Evolutionary conservation across 2,888 invertebrate genomes (phyloP).

Genomic region (Agrenia bidenticulata): DNA sequence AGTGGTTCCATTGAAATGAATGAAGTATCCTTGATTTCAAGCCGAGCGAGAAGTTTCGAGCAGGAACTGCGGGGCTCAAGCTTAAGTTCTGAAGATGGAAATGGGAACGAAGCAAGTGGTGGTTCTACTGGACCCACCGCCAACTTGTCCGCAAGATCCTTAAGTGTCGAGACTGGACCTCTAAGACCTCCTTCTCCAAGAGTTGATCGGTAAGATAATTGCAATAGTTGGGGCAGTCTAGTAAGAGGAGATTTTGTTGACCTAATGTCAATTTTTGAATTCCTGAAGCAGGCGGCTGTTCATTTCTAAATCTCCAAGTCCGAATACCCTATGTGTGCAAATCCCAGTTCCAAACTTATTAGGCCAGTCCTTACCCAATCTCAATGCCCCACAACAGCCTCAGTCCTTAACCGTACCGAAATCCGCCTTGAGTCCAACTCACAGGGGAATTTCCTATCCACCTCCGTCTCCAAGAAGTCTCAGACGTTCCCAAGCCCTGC

Average conservation of each 20-base stretch:
- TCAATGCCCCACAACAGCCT: conserved; percentile 60
- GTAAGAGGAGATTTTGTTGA: too few relatives aligned
- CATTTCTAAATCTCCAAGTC: conserved; percentile 60
- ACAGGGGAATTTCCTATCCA: conserved; percentile 73
- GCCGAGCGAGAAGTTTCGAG: conserved; percentile 65
- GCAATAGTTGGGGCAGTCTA: neutral
- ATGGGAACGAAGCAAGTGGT: conserved; percentile 57
- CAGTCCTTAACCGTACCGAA: conserved; percentile 59
- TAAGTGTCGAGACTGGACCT: conserved; percentile 45
- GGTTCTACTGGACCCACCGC: conserved; percentile 55
- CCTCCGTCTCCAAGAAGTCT: conserved; percentile 69
- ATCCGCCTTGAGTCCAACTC: conserved; percentile 56
- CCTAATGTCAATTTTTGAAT: neutral
- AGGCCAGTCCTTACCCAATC: conserved; percentile 79
- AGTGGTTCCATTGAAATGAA: conserved; percentile 70
- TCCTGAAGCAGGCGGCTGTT: conserved; percentile 54
- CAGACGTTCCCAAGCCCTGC: conserved; percentile 53
- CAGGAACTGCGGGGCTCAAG: conserved; percentile 67
- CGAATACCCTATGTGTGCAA: conserved; percentile 75
- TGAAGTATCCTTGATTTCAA: conserved; percentile 61
- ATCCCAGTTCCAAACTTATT: conserved; percentile 56
- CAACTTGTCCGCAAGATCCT: conserved; percentile 32
- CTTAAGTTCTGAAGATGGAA: conserved; percentile 65
- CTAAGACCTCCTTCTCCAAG: conserved; percentile 54
- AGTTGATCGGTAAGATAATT: conserved; percentile 51